Percentiles rank a stretch among this genome's conserved stretches.
These are phyloP conservation scores for Aurelia aurita DNA, from an alignment of 30 jellyfish, hydroid and myxozoan genomes.

Conservation along the genomic window DNA sequence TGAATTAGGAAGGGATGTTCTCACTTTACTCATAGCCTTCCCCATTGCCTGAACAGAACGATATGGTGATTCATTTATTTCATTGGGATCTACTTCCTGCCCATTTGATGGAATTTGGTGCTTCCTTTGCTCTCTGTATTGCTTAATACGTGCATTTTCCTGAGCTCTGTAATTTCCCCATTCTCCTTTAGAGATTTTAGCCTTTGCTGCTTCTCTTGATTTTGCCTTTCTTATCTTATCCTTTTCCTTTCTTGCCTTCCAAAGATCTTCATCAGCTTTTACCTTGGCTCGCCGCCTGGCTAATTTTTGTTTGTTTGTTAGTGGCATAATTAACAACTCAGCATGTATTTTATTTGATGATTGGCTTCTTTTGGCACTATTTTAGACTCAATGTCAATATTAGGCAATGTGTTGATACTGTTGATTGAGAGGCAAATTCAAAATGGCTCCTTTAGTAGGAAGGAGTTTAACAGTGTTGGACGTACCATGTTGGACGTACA, in stretches of 20 bases:
- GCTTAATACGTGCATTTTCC: constrained; percentile 43
- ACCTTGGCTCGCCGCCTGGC: constrained; percentile 43
- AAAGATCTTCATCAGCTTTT: constrained; percentile 53
- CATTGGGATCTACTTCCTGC: constrained; percentile 13
- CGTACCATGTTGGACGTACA: no score
- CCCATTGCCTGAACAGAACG: constrained; percentile 62
- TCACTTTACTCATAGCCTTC: constrained; percentile 45
- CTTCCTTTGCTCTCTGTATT: constrained; percentile 49
- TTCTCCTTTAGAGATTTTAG: constrained; percentile 43
- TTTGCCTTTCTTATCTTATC: constrained; percentile 47
- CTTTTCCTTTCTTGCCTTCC: constrained; percentile 55
- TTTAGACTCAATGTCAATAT: constrained; percentile 36
- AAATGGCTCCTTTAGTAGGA: no score
- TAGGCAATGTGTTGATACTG: no score
- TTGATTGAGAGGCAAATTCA: no score
- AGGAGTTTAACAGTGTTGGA: no score
- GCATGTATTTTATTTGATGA: constrained; percentile 17
- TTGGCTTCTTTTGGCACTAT: constrained; percentile 20
- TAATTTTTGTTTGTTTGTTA: constrained; percentile 48
- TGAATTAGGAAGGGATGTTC: constrained; percentile 12
- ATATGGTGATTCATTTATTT: constrained; percentile 36
- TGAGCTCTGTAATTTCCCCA: constrained; percentile 26
- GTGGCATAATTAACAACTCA: constrained; percentile 51
- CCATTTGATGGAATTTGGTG: constrained; percentile 6
- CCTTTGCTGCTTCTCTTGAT: constrained; percentile 47